Evolutionary conservation across 1,140 invertebrate species (phyloP).

Genomic region (Holotrichia oblita): DNA sequence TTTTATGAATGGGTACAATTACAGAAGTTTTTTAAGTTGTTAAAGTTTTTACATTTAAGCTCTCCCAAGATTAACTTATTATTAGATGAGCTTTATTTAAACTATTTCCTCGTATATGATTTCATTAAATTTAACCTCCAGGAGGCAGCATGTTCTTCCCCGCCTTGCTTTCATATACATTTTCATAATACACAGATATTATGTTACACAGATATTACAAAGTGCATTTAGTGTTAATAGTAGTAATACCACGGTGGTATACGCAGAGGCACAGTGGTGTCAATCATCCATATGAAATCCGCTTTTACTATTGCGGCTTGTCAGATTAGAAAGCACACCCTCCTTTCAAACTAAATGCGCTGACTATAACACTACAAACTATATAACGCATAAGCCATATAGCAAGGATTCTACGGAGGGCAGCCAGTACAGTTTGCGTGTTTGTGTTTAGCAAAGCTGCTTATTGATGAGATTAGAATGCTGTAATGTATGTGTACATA

Average conservation of each 20-base stretch:
- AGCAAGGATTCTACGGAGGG: background rate
- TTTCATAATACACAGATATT: background rate
- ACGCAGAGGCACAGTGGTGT: slow-evolving; percentile 45
- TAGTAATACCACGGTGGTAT: background rate
- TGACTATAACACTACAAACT: slow-evolving; percentile 6
- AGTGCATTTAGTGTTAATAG: slow-evolving; percentile 36
- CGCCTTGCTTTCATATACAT: background rate
- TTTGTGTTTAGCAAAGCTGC: slow-evolving; percentile 49
- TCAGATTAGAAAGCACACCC: slow-evolving; percentile 52
- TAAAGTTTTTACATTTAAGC: no score
- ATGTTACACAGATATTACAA: slow-evolving; percentile 32
- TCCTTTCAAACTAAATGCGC: slow-evolving; percentile 49
- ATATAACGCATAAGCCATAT: background rate
- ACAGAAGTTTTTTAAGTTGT: no score
- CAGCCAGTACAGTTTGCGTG: slow-evolving; percentile 41
- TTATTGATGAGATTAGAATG: slow-evolving; percentile 43
- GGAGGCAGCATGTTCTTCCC: background rate
- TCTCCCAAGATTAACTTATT: no score
- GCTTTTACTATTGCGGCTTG: slow-evolving; percentile 52
- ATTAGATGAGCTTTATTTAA: background rate
- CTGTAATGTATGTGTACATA: background rate
- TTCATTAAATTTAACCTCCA: background rate
- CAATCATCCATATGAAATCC: slow-evolving; percentile 52
- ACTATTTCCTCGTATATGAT: background rate
- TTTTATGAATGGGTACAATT: background rate